A percentile compares a stretch with the other conserved stretches of the same genome.
phyloP scores from a whole-genome alignment of 2,113 vertebrate species.

The Scytalopus superciliaris region DNA sequence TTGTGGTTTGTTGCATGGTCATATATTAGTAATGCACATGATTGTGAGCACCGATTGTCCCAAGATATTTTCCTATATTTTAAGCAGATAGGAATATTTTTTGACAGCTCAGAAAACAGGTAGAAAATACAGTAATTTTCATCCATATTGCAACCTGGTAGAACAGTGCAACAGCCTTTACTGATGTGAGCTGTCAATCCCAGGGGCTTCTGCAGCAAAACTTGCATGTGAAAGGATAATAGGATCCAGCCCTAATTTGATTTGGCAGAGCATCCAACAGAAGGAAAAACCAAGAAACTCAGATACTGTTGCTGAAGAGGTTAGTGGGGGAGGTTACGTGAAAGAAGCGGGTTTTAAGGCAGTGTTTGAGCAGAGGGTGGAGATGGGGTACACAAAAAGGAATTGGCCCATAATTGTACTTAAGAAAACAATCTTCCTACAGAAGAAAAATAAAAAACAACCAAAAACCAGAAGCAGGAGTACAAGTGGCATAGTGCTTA shows the following conservation, averaged over 20 bases:
- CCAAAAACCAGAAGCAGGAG: neutral
- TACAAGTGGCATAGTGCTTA: neutral
- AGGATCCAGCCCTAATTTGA: neutral
- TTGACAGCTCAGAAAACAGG: neutral
- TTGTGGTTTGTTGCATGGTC: neutral
- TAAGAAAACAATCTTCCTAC: constrained; percentile 37
- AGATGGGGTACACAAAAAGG: constrained; percentile 28
- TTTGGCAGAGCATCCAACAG: constrained; percentile 12
- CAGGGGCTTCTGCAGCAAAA: neutral
- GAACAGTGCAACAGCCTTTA: neutral
- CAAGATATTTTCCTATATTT: neutral
- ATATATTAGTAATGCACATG: rapidly evolving
- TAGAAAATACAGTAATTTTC: neutral
- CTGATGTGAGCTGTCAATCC: neutral
- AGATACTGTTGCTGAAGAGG: constrained; percentile 19
- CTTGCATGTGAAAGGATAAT: neutral
- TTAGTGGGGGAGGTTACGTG: neutral
- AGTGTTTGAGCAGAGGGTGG: constrained; percentile 56
- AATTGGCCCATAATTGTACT: constrained; percentile 27
- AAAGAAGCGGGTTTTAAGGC: constrained; percentile 38
- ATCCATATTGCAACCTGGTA: neutral
- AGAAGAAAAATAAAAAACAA: constrained; percentile 31
- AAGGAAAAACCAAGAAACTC: constrained; percentile 3
- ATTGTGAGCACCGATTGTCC: neutral
- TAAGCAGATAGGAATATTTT: neutral